These are phyloP conservation scores for Toxostoma redivivum DNA, from an alignment of 2,113 vertebrate species.

Conservation along the genomic window DNA sequence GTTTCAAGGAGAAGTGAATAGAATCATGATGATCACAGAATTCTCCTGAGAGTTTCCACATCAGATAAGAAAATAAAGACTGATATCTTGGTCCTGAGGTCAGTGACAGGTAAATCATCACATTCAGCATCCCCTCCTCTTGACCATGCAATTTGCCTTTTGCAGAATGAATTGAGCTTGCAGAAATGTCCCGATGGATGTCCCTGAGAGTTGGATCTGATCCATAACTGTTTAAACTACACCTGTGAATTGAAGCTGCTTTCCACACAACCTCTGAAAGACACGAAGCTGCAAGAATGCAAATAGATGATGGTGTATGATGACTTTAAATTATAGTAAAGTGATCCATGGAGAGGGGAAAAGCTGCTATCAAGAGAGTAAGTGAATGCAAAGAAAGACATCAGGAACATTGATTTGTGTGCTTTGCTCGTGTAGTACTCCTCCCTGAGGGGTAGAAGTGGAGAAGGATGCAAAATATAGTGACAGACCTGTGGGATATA, in stretches of 20 bases:
- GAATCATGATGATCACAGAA: constrained; percentile 3
- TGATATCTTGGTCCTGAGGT: not conserved
- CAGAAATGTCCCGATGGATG: not conserved
- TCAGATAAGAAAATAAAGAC: constrained; percentile 40
- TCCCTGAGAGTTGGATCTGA: constrained; percentile 4
- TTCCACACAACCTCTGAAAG: constrained; percentile 31
- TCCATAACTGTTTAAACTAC: constrained; percentile 26
- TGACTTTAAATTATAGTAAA: constrained; percentile 44
- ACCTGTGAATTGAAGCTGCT: constrained; percentile 38
- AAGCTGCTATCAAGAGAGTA: not conserved
- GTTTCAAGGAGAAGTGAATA: constrained; percentile 30
- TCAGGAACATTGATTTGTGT: not conserved
- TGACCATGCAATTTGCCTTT: not conserved
- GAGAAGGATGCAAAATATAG: not conserved
- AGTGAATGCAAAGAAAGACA: not conserved
- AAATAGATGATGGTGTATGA: constrained; percentile 47
- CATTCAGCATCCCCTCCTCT: not conserved
- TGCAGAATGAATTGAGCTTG: not conserved
- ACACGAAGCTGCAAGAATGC: constrained; percentile 30
- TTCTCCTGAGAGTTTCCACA: constrained; percentile 1
- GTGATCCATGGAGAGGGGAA: not conserved
- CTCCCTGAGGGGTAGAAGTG: not conserved
- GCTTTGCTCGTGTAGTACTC: not conserved
- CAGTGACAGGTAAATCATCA: not conserved
- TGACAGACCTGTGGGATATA: fast-evolving